Evolutionary conservation across 2,888 invertebrate genomes (phyloP).

Genomic region (Acronicta psi): DNA sequence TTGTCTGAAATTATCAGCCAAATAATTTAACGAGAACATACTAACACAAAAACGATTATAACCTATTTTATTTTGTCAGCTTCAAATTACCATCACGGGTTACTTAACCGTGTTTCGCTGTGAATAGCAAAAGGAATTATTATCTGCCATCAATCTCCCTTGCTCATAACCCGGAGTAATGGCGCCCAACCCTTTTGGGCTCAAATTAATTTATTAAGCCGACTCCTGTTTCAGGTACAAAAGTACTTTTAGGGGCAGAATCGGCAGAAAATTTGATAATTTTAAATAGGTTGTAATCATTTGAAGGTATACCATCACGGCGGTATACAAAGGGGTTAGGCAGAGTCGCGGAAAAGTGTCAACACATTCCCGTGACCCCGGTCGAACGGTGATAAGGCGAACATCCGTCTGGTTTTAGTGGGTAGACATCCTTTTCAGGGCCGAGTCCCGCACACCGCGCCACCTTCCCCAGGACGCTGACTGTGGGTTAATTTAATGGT

Average conservation of each 20-base stretch:
- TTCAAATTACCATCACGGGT: background rate
- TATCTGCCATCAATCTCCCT: slow-evolving; percentile 26
- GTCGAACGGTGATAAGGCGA: too few relatives aligned
- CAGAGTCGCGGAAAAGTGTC: too few relatives aligned
- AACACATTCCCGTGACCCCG: too few relatives aligned
- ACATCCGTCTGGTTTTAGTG: too few relatives aligned
- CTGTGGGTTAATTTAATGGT: too few relatives aligned
- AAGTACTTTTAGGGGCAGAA: slow-evolving; percentile 25
- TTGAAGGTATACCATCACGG: background rate
- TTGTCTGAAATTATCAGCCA: too few relatives aligned
- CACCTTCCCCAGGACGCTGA: too few relatives aligned
- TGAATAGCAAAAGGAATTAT: slow-evolving; percentile 23
- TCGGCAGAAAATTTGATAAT: slow-evolving; percentile 10
- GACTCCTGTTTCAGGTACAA: slow-evolving; percentile 29
- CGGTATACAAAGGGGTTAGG: too few relatives aligned
- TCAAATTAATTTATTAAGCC: slow-evolving; percentile 46
- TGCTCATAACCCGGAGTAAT: slow-evolving; percentile 31
- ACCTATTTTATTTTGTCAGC: background rate
- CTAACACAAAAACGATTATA: background rate
- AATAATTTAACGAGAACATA: too few relatives aligned
- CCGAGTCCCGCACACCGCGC: too few relatives aligned
- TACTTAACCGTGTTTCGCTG: slow-evolving; percentile 4
- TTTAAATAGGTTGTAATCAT: slow-evolving; percentile 10
- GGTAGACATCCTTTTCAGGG: too few relatives aligned
- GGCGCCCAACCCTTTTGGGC: slow-evolving; percentile 35